Conservation (phyloP, 2,797 vertebrate genomes). For the Falco concolor region DNA sequence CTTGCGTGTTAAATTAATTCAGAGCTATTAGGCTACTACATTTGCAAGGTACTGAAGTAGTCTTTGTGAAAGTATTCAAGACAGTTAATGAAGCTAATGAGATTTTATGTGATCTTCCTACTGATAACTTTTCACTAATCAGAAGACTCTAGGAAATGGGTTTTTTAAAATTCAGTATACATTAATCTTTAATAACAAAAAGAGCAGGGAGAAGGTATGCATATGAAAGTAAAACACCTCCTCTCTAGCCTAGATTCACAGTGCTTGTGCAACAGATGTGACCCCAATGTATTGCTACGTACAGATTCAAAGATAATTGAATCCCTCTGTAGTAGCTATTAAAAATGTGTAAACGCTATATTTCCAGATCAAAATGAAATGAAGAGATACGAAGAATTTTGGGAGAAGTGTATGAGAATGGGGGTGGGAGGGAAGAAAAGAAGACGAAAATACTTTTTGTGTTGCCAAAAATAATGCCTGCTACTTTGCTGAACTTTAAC, state of each 20-base stretch:
- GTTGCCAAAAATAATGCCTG: neutral
- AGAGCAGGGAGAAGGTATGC: neutral
- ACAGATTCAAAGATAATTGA: slow-evolving; percentile 28
- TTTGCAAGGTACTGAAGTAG: neutral
- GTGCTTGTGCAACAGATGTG: slow-evolving; percentile 44
- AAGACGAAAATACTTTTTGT: neutral
- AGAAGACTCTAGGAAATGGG: neutral
- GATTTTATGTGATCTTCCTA: neutral
- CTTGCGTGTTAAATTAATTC: neutral
- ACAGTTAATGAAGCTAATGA: neutral
- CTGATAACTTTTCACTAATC: neutral
- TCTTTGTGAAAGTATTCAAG: neutral
- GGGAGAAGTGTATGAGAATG: neutral
- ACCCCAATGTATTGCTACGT: neutral
- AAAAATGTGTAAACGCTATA: neutral
- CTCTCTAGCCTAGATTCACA: slow-evolving; percentile 27
- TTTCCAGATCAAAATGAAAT: slow-evolving; percentile 2
- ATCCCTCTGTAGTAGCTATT: slow-evolving; percentile 31
- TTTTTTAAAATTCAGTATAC: neutral
- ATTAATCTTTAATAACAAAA: neutral
- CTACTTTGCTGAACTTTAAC: slow-evolving; percentile 1
- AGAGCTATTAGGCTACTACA: neutral
- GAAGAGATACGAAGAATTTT: neutral
- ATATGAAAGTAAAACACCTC: neutral
- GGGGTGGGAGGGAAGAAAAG: neutral